Conservation (phyloP, 2,113 vertebrate species). For the Myanophis thanlyinensis region DNA sequence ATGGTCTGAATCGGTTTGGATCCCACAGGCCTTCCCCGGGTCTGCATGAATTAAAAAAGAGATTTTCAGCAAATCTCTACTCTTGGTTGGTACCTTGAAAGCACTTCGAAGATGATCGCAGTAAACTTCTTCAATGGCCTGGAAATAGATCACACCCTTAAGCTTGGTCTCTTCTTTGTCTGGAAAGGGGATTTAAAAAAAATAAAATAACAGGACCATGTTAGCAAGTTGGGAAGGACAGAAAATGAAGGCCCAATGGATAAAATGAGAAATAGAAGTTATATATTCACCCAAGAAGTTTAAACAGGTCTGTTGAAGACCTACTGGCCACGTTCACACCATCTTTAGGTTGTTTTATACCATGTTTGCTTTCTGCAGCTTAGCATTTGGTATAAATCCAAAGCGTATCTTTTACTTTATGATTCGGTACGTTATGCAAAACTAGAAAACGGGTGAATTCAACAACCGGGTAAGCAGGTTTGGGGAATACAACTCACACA, state of each 20-base stretch:
- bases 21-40: background rate
- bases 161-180: conserved; percentile 88
- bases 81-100: conserved; percentile 66
- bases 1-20: background rate
- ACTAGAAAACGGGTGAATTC: no score
- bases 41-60: background rate
- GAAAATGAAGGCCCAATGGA: background rate
- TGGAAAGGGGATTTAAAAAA: conserved; percentile 41
- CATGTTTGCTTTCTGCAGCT: no score
- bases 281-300: background rate
- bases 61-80: background rate
- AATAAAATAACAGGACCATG: background rate
- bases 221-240: background rate
- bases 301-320: background rate
- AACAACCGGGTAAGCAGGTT: no score
- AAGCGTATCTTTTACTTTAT: no score
- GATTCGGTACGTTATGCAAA: no score
- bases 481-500: no score
- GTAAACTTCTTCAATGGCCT: conserved; percentile 91
- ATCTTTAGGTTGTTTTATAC: no score
- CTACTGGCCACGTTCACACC: background rate
- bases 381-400: no score
- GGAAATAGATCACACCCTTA: conserved; percentile 92
- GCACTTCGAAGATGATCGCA: conserved; percentile 88
- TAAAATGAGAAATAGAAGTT: background rate